Percentiles rank a stretch among this genome's conserved stretches.
phyloP scores from a whole-genome alignment of 1,140 invertebrate genomes.

The Megalopta genalis region DNA sequence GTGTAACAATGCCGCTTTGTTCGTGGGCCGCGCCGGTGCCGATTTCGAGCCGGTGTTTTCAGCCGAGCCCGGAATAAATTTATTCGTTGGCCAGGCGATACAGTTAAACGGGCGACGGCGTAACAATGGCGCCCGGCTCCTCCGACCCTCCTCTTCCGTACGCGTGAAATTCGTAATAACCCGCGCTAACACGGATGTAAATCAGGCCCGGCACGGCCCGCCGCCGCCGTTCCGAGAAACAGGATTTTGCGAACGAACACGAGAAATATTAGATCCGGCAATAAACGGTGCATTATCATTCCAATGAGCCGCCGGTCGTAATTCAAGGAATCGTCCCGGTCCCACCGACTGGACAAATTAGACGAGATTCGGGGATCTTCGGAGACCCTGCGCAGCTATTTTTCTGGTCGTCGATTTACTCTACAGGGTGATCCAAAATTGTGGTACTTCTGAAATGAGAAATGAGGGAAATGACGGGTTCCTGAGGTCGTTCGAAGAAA shows the following conservation, averaged over 20 bases:
- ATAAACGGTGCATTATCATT: no score
- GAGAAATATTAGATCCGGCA: not conserved
- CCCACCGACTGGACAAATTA: no score
- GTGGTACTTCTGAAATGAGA: no score
- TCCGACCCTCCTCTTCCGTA: not conserved
- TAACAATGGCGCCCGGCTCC: not conserved
- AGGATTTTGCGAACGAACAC: not conserved
- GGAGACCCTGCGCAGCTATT: no score
- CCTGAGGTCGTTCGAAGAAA: no score
- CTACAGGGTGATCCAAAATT: no score
- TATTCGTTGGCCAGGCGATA: conserved; percentile 16
- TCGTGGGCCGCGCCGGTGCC: conserved; percentile 12
- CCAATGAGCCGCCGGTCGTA: no score
- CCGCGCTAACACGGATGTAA: conserved; percentile 37
- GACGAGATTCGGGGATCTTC: no score
- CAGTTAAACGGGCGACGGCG: not conserved
- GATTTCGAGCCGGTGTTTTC: conserved; percentile 35
- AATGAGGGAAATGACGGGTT: no score
- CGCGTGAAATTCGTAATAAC: not conserved
- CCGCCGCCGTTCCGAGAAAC: not conserved
- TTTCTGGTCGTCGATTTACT: no score
- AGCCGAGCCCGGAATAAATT: conserved; percentile 34
- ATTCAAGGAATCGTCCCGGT: no score
- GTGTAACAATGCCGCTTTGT: conserved; percentile 43
- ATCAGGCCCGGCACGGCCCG: not conserved